Conservation (phyloP, 2,113 vertebrate species). For the Corvus hawaiiensis region DNA sequence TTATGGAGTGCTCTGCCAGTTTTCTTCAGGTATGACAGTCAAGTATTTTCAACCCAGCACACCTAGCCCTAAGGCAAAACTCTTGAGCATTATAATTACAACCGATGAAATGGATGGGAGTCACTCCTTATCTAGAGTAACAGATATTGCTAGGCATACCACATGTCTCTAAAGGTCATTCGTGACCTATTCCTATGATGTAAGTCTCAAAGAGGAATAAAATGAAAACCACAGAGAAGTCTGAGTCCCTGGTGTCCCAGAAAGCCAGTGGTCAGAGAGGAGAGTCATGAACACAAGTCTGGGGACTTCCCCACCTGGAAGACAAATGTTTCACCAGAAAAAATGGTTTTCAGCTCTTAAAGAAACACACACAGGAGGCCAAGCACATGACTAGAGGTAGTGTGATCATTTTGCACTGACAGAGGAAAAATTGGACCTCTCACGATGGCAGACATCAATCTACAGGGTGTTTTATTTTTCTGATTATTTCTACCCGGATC, state of each 20-base stretch:
- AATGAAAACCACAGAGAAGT: background rate
- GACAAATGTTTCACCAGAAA: background rate
- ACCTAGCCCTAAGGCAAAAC: background rate
- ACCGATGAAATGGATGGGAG: background rate
- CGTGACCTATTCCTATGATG: background rate
- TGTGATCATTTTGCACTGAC: background rate
- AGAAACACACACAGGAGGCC: background rate
- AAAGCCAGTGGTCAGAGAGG: background rate
- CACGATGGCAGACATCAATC: background rate
- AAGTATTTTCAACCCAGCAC: background rate
- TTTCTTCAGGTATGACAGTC: background rate
- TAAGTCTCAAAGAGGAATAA: background rate
- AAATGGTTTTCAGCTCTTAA: slow-evolving; percentile 27
- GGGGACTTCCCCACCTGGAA: background rate
- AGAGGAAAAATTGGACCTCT: background rate
- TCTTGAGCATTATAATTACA: background rate
- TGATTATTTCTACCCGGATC: background rate
- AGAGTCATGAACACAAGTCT: background rate
- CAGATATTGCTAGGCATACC: background rate
- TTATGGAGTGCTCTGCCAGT: background rate
- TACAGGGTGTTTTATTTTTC: background rate
- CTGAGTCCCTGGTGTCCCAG: background rate
- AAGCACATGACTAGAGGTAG: background rate
- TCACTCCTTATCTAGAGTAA: background rate
- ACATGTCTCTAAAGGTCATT: background rate